Percentiles rank a stretch among this genome's conserved stretches.
phyloP scores from a whole-genome alignment of 2,113 vertebrate species.

The Phainopepla nitens region DNA sequence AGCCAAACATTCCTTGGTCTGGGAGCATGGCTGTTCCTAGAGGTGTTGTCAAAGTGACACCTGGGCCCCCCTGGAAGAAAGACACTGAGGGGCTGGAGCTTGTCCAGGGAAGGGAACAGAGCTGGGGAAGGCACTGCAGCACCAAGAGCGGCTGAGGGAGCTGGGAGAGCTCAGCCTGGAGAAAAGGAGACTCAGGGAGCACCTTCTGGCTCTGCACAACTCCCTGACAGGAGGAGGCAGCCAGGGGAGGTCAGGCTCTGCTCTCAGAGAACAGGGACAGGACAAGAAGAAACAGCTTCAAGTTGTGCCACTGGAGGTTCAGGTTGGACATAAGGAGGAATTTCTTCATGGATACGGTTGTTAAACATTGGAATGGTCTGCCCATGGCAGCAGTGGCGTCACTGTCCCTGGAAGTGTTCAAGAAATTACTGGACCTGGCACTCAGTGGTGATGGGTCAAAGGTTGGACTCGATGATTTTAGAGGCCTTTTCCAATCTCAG shows the following conservation, averaged over 20 bases:
- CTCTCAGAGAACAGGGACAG: background rate
- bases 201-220: background rate
- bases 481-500: background rate
- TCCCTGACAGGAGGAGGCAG: background rate
- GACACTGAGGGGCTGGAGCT: background rate
- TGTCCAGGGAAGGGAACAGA: fast-evolving
- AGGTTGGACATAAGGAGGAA: background rate
- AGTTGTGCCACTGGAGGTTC: background rate
- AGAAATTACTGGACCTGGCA: background rate
- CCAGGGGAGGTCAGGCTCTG: fast-evolving
- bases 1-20: background rate
- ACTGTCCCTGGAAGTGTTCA: background rate
- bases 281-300: fast-evolving
- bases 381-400: background rate
- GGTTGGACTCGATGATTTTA: background rate
- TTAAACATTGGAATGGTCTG: background rate
- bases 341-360: background rate
- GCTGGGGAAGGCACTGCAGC: background rate
- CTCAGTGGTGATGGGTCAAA: background rate
- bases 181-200: background rate
- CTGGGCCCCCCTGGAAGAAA: background rate
- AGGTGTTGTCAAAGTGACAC: fast-evolving
- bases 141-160: fast-evolving
- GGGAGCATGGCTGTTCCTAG: background rate
- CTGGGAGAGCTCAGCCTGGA: background rate